A percentile compares a stretch with the other conserved stretches of the same genome.
Evolutionary conservation across 2,113 vertebrate genomes (phyloP).

Genomic region (Danio rerio): GRCz12tu NC_133187.1:34405501-34406000

Average conservation of each 20-base stretch:
- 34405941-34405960: too few relatives aligned
- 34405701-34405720: slow-evolving; percentile 65
- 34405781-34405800: slow-evolving; percentile 49
- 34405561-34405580: neutral
- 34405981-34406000: too few relatives aligned
- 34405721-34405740: slow-evolving; percentile 70
- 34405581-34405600: slow-evolving; percentile 45
- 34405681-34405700: slow-evolving; percentile 73
- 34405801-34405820: slow-evolving; percentile 26
- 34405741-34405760: slow-evolving; percentile 63
- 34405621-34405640: slow-evolving; percentile 43
- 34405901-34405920: neutral
- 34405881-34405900: neutral
- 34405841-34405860: slow-evolving; percentile 4
- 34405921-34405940: too few relatives aligned
- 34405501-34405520: slow-evolving; percentile 10
- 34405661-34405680: slow-evolving; percentile 71
- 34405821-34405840: slow-evolving; percentile 27
- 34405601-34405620: slow-evolving; percentile 59
- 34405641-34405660: slow-evolving; percentile 58
- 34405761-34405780: slow-evolving; percentile 66
- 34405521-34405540: slow-evolving; percentile 7
- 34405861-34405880: neutral
- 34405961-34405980: too few relatives aligned
- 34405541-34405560: slow-evolving; percentile 13